phyloP scores from a whole-genome alignment of 2,113 vertebrate genomes.

The Caranx melampygus region DNA sequence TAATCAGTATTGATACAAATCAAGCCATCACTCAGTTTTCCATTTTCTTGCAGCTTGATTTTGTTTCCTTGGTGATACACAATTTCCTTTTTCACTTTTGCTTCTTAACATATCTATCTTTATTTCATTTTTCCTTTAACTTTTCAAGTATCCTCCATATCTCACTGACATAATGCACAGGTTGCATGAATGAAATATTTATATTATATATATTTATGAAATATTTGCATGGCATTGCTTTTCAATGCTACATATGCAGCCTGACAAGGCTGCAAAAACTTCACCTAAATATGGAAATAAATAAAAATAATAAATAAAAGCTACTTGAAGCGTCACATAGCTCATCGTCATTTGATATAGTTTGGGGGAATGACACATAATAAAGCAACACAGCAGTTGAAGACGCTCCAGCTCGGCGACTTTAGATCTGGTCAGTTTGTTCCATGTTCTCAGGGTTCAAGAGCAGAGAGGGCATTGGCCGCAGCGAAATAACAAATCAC shows the following conservation, averaged over 20 bases:
- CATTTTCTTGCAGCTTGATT: background rate
- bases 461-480: constrained; percentile 15
- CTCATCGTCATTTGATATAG: no score
- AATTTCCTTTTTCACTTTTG: background rate
- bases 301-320: no score
- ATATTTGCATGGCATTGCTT: background rate
- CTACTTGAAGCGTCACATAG: no score
- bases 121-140: no score
- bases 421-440: background rate
- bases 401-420: background rate
- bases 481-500: constrained; percentile 14
- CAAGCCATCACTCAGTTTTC: background rate
- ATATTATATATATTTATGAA: background rate
- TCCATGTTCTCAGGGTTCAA: constrained; percentile 24
- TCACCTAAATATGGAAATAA: background rate
- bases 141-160: background rate
- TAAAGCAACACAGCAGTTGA: no score
- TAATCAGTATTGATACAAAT: no score
- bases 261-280: background rate
- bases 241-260: no score
- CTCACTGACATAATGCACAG: background rate
- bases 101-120: background rate
- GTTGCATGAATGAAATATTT: background rate
- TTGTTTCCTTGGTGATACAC: background rate
- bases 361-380: no score